Base-by-base conservation (phyloP, 1,140 invertebrate genomes). In the Hylaeus volcanicus region DNA sequence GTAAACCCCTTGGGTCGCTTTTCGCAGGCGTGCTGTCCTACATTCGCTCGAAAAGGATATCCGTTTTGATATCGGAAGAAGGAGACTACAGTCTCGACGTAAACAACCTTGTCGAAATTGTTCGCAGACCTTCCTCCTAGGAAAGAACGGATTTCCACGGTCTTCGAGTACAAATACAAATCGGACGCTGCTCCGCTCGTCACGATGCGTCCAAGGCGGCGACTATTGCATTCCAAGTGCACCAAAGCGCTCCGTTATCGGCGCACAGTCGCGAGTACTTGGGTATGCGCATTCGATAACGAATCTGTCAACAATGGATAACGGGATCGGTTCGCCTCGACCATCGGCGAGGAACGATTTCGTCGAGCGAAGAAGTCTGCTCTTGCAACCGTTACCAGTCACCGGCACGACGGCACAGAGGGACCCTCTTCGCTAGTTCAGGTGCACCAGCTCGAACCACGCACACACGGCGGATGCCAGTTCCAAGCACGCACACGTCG, bases 301-400 rank as follows among this genome's bases (percentile, higher is more conserved):
- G 74, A 79, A 66, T 72, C 75, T 66, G 68, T 78, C 68, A 51
- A 81, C 72, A 82, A 79, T 83, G 74, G 74, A 58, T 74, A 78
- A 82, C 83, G 74, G 81, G 48, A 76, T 56, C 26, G 39, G 12
- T 55, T 53, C 14, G 15, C 26, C 15, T 14, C 53, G 63, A 58
- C 11, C n/a, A 14, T 58, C 61, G 26, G 8, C 48, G 45, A 3
- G 53, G 64, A 74, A 5, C 56, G 71, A 74, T 51, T 51, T 69
- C 73, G 37, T 74, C 26, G 43, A 11, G 39, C n/a, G 77, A 79
- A 66, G 70, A 74, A 74, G 60, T 74, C 45, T n/a, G 26, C 55
- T 56, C 56, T 48, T 4, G n/a, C 26, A 48, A 82, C 68, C 75
- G 75, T 77, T 80, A 80, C 51, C 39, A 39, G 9, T 51, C 37